phyloP scores from a whole-genome alignment of 2,888 invertebrate species.

The Eustalomyia histrio region DNA sequence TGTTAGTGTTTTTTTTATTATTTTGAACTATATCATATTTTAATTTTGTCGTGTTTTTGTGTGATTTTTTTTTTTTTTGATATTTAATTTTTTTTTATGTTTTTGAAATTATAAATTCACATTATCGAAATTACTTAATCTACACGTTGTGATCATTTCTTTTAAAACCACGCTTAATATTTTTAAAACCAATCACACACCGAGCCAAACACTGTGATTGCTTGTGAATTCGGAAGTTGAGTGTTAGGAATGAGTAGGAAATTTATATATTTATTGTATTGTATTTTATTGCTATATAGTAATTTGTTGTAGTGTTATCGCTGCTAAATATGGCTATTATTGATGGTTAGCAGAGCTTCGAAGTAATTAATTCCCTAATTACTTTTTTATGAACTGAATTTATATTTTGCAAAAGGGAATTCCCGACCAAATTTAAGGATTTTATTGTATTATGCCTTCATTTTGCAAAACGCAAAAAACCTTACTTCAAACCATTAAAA shows the following conservation, averaged over 20 bases:
- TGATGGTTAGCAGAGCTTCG: too few species aligned
- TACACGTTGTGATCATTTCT: neutral
- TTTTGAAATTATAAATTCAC: constrained; percentile 14
- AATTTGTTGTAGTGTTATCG: neutral
- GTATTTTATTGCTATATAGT: constrained; percentile 10
- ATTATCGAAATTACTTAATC: constrained; percentile 4
- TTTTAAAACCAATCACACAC: constrained; percentile 7
- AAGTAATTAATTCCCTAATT: too few species aligned
- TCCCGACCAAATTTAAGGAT: too few species aligned
- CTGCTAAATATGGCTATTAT: neutral
- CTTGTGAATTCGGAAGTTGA: constrained; percentile 66
- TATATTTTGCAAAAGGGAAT: too few species aligned
- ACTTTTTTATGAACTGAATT: too few species aligned
- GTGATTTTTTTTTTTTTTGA: neutral
- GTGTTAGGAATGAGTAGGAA: constrained; percentile 71
- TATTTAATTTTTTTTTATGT: constrained; percentile 3
- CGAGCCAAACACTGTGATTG: constrained; percentile 18
- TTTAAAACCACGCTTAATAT: constrained; percentile 29
- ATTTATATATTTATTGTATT: constrained; percentile 69
- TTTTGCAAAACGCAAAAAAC: too few species aligned
- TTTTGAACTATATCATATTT: constrained; percentile 23
- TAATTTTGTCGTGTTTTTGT: constrained; percentile 1
- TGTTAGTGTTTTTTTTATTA: constrained; percentile 6
- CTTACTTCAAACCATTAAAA: too few species aligned
- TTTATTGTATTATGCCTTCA: too few species aligned